Conservation (phyloP, 1,140 invertebrate species). For the Lycorma delicatula region DNA sequence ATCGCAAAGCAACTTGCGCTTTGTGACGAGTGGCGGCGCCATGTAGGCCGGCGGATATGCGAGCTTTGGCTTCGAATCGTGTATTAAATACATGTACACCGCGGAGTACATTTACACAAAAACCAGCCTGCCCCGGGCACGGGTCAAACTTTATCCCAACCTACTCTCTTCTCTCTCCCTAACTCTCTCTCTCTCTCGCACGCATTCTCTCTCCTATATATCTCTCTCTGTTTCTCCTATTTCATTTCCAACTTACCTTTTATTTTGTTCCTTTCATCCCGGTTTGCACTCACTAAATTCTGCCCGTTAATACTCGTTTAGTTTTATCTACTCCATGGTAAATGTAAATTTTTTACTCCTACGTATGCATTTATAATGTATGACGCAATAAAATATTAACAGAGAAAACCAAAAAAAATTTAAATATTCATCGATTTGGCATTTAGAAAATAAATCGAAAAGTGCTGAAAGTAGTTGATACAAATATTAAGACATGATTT, state of each 20-base stretch:
- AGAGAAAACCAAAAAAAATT: too few relatives aligned
- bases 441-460: too few relatives aligned
- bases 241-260: too few relatives aligned
- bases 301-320: too few relatives aligned
- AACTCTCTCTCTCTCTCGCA: not conserved
- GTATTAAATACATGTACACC: not conserved
- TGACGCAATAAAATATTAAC: too few relatives aligned
- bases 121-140: not conserved
- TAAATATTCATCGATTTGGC: too few relatives aligned
- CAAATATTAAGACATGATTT: too few relatives aligned
- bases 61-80: slow-evolving; percentile 2
- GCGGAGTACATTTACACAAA: not conserved
- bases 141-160: slow-evolving; percentile 1
- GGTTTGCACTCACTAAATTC: too few relatives aligned
- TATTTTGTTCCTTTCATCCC: not conserved
- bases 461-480: too few relatives aligned
- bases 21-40: not conserved
- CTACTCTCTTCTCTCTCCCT: not conserved
- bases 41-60: slow-evolving; percentile 3
- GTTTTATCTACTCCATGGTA: too few relatives aligned
- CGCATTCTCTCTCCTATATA: not conserved
- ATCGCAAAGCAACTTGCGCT: slow-evolving; percentile 39
- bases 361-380: too few relatives aligned
- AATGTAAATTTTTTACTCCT: too few relatives aligned
- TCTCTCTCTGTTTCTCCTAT: not conserved